These are phyloP conservation scores for Suricata suricatta DNA, from an alignment of 2,113 vertebrate species.

Conservation along the genomic window DNA sequence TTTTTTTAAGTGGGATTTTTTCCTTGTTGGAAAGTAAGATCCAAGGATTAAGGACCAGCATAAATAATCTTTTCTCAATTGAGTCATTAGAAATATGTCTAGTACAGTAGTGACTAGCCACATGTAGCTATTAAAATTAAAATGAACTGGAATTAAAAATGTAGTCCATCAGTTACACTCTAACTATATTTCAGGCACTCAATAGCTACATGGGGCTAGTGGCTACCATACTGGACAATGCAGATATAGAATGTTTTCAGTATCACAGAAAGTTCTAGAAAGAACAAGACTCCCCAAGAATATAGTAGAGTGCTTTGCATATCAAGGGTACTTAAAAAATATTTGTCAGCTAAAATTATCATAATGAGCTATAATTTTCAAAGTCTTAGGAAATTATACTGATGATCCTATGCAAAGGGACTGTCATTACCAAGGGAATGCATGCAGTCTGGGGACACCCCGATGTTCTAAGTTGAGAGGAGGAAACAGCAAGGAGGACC, in stretches of 20 bases:
- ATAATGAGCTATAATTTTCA: neutral
- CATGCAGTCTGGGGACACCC: neutral
- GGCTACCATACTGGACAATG: neutral
- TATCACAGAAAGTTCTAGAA: neutral
- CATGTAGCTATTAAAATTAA: neutral
- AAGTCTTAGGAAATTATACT: neutral
- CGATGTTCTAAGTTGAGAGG: neutral
- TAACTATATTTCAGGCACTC: neutral
- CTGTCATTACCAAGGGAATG: neutral
- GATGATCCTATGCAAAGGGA: neutral
- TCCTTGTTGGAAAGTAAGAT: neutral
- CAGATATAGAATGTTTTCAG: neutral
- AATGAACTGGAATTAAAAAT: neutral
- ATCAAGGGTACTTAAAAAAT: neutral
- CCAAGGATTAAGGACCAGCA: neutral
- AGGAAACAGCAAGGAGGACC: neutral
- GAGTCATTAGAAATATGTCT: neutral
- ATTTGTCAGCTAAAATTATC: neutral
- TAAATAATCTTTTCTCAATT: neutral
- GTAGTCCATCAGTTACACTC: neutral
- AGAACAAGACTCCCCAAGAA: neutral
- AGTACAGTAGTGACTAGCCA: neutral
- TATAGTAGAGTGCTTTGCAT: neutral
- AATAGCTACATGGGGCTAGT: neutral
- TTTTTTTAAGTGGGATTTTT: neutral